phyloP scores from a whole-genome alignment of 2,797 vertebrate genomes.

The Xiphophorus birchmanni region DNA sequence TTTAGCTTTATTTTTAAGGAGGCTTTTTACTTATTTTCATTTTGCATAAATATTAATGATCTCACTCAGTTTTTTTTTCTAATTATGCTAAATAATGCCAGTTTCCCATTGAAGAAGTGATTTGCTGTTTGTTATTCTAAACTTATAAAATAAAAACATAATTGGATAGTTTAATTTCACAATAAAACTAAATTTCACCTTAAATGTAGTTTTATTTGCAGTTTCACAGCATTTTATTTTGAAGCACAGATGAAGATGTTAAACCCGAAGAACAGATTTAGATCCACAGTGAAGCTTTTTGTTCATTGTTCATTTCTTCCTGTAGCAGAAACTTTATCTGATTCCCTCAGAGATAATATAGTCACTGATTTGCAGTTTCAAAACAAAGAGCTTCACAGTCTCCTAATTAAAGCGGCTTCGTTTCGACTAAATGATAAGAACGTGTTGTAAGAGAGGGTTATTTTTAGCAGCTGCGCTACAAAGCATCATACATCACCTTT shows the following conservation, averaged over 20 bases:
- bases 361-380: neutral
- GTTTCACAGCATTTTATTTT: neutral
- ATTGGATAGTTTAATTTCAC: neutral
- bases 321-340: neutral
- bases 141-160: neutral
- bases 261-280: neutral
- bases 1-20: neutral
- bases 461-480: too few relatives aligned
- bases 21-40: neutral
- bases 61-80: neutral
- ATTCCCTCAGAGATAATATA: neutral
- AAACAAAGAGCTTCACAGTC: neutral
- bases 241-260: neutral
- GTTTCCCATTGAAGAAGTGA: neutral
- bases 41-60: neutral
- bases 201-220: too few relatives aligned
- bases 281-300: neutral
- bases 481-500: neutral
- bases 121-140: neutral
- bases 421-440: neutral
- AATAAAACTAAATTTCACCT: neutral
- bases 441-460: neutral
- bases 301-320: neutral
- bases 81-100: neutral
- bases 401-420: neutral